Evolutionary conservation across 2,797 vertebrate species (phyloP), one percentile per base, ranked within the genome.

Genomic region (Sparus aurata): DNA sequence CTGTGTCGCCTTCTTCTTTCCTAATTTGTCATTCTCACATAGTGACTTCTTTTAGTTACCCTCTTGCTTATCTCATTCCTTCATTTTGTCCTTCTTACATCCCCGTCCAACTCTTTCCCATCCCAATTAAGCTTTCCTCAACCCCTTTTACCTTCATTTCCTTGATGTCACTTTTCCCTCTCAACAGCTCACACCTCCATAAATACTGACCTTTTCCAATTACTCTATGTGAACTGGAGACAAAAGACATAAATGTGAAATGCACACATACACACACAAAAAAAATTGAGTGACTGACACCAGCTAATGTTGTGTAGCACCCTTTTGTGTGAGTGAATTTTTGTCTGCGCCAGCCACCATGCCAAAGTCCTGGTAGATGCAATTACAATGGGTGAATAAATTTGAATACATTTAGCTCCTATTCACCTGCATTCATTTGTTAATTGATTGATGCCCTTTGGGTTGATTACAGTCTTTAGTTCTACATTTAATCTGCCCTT

Each of bases 401-500:
- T 89, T 70, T 86, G 53, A 86, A 87, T 85, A 75, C 3, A 86
- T 91, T 75, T 77, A 12, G 38, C 43, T 73, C 12, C 49, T 15
- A 52, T 82, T 87, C 69, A 85, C 82, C 80, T 88, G 80, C 59
- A 72, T 73, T 85, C 57, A 72, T 83, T 83, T 43, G 47, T 69
- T 88, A 83, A 89, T 87, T 89, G 75, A 86, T 57, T 69, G 81
- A 59, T 79, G 77, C 57, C 82, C 87, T 86, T 83, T 84, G 22
- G 69, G 73, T 78, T 83, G 80, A 86, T 83, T 78, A 43, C 64
- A 80, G 59, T 68, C 65, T 84, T 84, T 77, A 75, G 63, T 85
- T 83, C 85, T 66, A 73, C 77, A 85, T 87, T 77, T 85, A 69
- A 83, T 89, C 46, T n/a, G 67, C 62, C 34, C 46, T 27, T 49